Conservation (phyloP, 2,797 vertebrate species). For the Sandelia bainsii region DNA sequence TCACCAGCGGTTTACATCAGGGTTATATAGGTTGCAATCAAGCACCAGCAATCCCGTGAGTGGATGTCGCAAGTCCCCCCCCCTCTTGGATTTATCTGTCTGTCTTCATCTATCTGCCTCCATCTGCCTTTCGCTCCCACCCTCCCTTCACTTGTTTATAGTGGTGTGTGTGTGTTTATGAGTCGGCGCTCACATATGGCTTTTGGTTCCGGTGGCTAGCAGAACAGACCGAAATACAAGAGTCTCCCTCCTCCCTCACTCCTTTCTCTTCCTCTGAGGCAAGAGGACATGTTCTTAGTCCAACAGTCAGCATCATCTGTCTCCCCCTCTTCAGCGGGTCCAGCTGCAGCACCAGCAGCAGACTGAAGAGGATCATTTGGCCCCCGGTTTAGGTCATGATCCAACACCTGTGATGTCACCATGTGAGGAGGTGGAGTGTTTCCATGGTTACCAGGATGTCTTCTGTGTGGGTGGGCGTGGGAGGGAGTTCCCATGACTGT, state of each 20-base stretch:
- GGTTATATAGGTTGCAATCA: slow-evolving; percentile 49
- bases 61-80: slow-evolving; percentile 33
- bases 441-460: slow-evolving; percentile 80
- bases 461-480: slow-evolving; percentile 42
- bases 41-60: slow-evolving; percentile 42
- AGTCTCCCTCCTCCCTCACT: slow-evolving; percentile 41
- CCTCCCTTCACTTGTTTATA: slow-evolving; percentile 41
- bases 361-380: slow-evolving; percentile 44
- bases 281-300: slow-evolving; percentile 70
- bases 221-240: slow-evolving; percentile 31
- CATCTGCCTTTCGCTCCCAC: slow-evolving; percentile 45
- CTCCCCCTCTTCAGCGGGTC: background rate
- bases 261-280: slow-evolving; percentile 31
- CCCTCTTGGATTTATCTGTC: slow-evolving; percentile 58
- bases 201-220: slow-evolving; percentile 44
- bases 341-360: slow-evolving; percentile 45
- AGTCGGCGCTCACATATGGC: slow-evolving; percentile 64
- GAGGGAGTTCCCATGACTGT: slow-evolving; percentile 60
- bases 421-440: slow-evolving; percentile 67
- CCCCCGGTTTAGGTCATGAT: slow-evolving; percentile 62
- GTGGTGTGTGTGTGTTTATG: background rate
- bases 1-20: slow-evolving; percentile 53
- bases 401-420: slow-evolving; percentile 74
- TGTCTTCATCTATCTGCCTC: slow-evolving; percentile 54
- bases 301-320: slow-evolving; percentile 27